Conservation (phyloP, 2,888 invertebrate genomes). For the Ichneumon xanthorius region DNA sequence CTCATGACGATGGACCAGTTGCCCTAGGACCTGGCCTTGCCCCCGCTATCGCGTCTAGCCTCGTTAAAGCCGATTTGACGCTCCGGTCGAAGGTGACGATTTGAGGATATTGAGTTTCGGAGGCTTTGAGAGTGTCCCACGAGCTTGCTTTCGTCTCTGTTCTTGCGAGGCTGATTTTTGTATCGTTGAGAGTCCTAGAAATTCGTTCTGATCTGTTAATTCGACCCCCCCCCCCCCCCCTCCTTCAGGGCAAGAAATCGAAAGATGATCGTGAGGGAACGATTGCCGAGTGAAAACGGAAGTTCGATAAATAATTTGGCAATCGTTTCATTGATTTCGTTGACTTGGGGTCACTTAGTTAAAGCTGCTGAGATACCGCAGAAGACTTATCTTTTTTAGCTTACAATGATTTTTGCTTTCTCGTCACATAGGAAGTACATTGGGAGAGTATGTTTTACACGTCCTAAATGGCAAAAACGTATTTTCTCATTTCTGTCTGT, state of each 20-base stretch:
- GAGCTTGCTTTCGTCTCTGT: slow-evolving; percentile 10
- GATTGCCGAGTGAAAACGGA: background rate
- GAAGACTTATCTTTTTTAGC: background rate
- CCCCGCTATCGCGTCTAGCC: slow-evolving; percentile 4
- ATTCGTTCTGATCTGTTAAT: background rate
- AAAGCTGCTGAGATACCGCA: background rate
- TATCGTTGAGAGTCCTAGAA: background rate
- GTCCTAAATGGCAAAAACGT: background rate
- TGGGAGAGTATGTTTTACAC: background rate
- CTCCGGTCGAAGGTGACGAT: background rate
- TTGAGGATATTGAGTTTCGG: background rate
- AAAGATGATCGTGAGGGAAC: background rate
- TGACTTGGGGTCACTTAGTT: background rate
- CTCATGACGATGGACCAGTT: slow-evolving; percentile 70
- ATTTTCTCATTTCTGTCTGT: background rate
- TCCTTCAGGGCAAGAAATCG: background rate
- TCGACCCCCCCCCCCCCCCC: no score
- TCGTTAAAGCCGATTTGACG: background rate
- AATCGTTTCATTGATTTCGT: background rate
- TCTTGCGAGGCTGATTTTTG: slow-evolving; percentile 10
- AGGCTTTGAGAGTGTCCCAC: background rate
- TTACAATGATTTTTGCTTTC: background rate
- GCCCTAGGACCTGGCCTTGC: slow-evolving; percentile 73
- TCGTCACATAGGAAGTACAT: background rate
- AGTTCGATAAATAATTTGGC: background rate